Percentiles rank a stretch among this genome's conserved stretches.
Conservation (phyloP, 2,888 invertebrate genomes). For the Lysandra bellargus region DNA sequence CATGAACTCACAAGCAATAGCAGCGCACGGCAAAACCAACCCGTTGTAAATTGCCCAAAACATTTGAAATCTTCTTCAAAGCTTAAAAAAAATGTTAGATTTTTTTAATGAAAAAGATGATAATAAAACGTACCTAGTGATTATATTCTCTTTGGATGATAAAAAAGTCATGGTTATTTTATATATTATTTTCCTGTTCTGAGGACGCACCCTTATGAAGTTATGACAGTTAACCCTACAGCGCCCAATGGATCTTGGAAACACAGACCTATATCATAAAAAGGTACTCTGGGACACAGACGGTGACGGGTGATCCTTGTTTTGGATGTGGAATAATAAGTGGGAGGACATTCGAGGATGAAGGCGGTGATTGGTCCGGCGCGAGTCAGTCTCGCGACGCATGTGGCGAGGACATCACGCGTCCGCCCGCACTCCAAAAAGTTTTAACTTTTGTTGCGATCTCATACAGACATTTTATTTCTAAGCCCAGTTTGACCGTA, state of each 20-base stretch:
- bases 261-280: neutral
- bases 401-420: neutral
- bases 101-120: too few species aligned
- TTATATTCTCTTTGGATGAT: too few species aligned
- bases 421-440: neutral
- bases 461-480: neutral
- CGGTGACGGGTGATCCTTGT: neutral
- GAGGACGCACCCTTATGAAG: too few species aligned
- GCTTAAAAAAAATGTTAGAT: too few species aligned
- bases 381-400: conserved; percentile 11
- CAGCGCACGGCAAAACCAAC: too few species aligned
- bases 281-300: neutral
- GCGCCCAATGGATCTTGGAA: neutral
- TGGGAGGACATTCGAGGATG: conserved; percentile 12
- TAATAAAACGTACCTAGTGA: too few species aligned
- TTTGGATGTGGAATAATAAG: neutral
- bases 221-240: neutral
- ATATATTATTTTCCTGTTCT: too few species aligned
- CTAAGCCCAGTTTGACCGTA: neutral
- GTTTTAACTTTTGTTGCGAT: conserved; percentile 10
- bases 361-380: neutral
- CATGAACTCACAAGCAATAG: too few species aligned
- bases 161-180: too few species aligned
- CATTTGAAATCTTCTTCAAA: too few species aligned
- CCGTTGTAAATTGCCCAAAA: too few species aligned